phyloP scores from a whole-genome alignment of 2,888 invertebrate species.

The Eurytoma adleriae region DNA sequence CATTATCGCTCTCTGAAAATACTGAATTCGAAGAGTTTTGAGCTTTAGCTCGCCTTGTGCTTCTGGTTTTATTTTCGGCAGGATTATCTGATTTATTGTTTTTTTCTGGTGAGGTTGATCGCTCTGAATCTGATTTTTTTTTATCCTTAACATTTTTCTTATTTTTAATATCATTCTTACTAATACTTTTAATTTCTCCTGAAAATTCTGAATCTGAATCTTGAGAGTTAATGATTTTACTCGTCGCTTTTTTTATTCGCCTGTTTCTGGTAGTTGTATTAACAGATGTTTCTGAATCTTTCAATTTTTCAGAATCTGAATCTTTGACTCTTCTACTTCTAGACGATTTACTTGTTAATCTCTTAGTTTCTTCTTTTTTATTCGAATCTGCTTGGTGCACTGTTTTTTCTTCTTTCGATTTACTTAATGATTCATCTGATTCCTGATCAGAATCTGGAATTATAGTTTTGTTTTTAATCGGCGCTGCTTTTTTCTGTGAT shows the following conservation, averaged over 20 bases:
- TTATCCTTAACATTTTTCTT: neutral
- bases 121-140: neutral
- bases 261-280: neutral
- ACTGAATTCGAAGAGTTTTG: constrained; percentile 16
- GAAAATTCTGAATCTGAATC: neutral
- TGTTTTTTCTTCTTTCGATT: neutral
- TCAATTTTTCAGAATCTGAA: neutral
- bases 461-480: neutral
- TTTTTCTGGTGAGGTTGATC: neutral
- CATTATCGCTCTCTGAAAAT: constrained; percentile 23
- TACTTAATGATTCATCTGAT: neutral
- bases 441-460: constrained; percentile 32
- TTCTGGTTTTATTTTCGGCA: constrained; percentile 1
- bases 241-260: neutral
- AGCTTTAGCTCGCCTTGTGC: constrained; percentile 6
- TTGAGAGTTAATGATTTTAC: neutral
- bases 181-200: neutral
- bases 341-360: neutral
- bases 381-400: neutral
- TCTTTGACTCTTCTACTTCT: neutral
- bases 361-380: neutral
- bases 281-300: neutral
- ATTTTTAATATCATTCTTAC: neutral
- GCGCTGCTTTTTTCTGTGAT: constrained; percentile 8
- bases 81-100: neutral